Conservation (phyloP, 2,113 vertebrate genomes). For the Papio anubis region DNA sequence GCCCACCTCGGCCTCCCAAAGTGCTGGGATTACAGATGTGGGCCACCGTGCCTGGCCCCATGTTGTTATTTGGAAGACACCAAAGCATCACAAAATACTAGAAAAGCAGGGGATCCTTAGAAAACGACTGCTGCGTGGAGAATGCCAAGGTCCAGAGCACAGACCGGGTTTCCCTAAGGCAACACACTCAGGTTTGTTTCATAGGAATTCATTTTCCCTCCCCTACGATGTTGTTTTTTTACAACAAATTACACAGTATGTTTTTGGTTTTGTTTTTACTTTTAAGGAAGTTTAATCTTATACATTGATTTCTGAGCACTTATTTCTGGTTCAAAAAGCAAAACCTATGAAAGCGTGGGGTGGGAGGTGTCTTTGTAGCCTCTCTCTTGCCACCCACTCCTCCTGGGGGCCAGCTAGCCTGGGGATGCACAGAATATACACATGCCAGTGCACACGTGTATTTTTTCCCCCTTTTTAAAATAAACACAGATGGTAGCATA, state of each 20-base stretch:
- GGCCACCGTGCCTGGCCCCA: too few relatives aligned
- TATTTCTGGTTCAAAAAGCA: slow-evolving; percentile 43
- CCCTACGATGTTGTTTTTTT: accelerated
- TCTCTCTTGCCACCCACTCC: too few relatives aligned
- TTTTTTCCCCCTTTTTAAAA: background rate
- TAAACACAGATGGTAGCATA: background rate
- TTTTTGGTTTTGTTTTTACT: background rate
- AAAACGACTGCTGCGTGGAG: background rate
- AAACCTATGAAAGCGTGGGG: background rate
- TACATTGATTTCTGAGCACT: background rate
- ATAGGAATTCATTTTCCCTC: background rate
- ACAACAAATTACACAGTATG: background rate
- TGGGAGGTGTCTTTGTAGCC: background rate
- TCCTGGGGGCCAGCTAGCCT: background rate
- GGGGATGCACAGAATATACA: background rate
- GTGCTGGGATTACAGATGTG: too few relatives aligned
- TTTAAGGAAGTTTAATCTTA: slow-evolving; percentile 1
- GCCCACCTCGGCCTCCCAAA: too few relatives aligned
- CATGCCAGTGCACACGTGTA: accelerated
- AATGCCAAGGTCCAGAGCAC: background rate
- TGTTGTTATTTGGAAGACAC: background rate
- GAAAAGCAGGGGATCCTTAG: background rate
- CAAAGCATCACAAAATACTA: background rate
- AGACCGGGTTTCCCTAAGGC: background rate
- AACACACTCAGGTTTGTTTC: accelerated